phyloP scores from a whole-genome alignment of 1,140 invertebrate genomes.

The Zaprionus vittiger region DNA sequence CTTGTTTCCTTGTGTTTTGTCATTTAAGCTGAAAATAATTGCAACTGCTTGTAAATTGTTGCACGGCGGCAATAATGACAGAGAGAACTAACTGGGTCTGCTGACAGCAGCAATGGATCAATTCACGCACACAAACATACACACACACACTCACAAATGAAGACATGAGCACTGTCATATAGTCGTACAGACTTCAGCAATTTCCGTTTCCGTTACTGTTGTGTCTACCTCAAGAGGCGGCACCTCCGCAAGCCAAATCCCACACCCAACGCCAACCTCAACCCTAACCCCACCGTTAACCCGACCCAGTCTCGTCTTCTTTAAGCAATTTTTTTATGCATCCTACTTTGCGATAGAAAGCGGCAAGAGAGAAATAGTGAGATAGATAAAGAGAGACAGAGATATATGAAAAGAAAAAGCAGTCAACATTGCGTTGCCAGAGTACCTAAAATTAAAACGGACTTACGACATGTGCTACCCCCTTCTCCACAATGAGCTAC shows the following conservation, averaged over 20 bases:
- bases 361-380: background rate
- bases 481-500: background rate
- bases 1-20: slow-evolving; percentile 84
- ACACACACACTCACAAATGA: slow-evolving; percentile 38
- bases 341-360: slow-evolving; percentile 31
- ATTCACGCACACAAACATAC: slow-evolving; percentile 61
- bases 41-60: slow-evolving; percentile 81
- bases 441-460: slow-evolving; percentile 77
- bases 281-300: background rate
- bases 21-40: slow-evolving; percentile 84
- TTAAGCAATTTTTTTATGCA: slow-evolving; percentile 47
- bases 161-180: slow-evolving; percentile 14
- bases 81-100: slow-evolving; percentile 65
- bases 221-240: slow-evolving; percentile 54
- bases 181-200: slow-evolving; percentile 73
- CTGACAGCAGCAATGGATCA: slow-evolving; percentile 72
- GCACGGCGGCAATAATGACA: slow-evolving; percentile 42
- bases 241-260: slow-evolving; percentile 28
- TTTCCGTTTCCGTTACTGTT: slow-evolving; percentile 77
- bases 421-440: slow-evolving; percentile 67
- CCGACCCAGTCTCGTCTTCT: slow-evolving; percentile 42
- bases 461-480: slow-evolving; percentile 43
- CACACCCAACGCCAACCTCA: background rate
- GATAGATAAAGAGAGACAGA: slow-evolving; percentile 1
- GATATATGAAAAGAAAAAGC: slow-evolving; percentile 69